Base-by-base conservation (phyloP, 2,888 invertebrate species). In the Nemotelus pantherinus region DNA sequence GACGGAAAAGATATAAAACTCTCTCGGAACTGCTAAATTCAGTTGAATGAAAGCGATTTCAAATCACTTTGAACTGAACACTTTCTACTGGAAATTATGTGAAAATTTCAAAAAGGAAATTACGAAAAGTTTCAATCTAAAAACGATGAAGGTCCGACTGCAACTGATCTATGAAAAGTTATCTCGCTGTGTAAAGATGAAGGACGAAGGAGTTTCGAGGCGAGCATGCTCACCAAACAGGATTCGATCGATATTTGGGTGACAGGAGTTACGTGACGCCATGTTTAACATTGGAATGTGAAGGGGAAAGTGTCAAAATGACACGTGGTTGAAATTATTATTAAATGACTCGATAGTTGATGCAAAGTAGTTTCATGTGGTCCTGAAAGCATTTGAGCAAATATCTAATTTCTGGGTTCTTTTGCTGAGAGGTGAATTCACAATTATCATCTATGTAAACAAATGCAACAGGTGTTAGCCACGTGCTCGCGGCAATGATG, bases 121-220 rank as follows among this genome's bases (percentile, higher is more conserved):
- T 25, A 47, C 25, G 25, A 74, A 63, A 60, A 74, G 3, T 60
- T 70, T 41, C 47, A 63, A 4, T 74, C 6, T 60, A 60, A 25
- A 25, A 63, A 43, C 70, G 63, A 74, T 74, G 74, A 63, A 74
- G 47, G 74, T 39, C 63, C 41, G 48, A 63, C 63, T 74, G 74
- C 74, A 74, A 74, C 74, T 74, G 72, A 45, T 25, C 58, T 4
- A 60, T 3, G 48, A 41, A 44, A 44, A 63, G 9, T 48, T 60
- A 7, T 58, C 58, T 39, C 25, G 39, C 25, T 48, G 50, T 50
- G 9, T 2, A 4, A 43, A 63, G 60, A 47, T 74, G 74, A 74
- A 74, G 74, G 74, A 74, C 57, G 58, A 2, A n/a, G 2, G 41
- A 43, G 55, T 55, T 70, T 39, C n/a, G 43, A 2, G 41, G 9